Percentiles rank a stretch among this genome's conserved stretches.
Evolutionary conservation across 1,140 invertebrate species (phyloP).

Genomic region (Hetaerina americana): DNA sequence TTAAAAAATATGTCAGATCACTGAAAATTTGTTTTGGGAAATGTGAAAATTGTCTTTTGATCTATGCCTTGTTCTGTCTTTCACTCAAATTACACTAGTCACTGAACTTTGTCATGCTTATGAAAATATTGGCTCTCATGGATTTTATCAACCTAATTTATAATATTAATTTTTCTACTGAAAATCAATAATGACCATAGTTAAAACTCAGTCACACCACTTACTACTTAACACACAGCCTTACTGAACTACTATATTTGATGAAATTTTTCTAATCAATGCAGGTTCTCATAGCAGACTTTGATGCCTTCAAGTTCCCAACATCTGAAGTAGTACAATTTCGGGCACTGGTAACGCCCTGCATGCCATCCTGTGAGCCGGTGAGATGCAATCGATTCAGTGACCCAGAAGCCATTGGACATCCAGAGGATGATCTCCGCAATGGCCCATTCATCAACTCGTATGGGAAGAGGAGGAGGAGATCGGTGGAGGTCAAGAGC

Average conservation of each 20-base stretch:
- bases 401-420: constrained; percentile 64
- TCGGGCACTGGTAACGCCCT: constrained; percentile 82
- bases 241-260: not conserved
- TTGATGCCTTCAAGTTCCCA: constrained; percentile 93
- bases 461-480: constrained; percentile 13
- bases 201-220: too few relatives aligned
- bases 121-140: too few relatives aligned
- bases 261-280: constrained; percentile 13
- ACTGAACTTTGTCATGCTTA: too few relatives aligned
- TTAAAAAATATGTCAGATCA: too few relatives aligned
- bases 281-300: constrained; percentile 75
- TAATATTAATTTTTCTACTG: too few relatives aligned
- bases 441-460: constrained; percentile 22
- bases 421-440: constrained; percentile 43
- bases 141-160: too few relatives aligned
- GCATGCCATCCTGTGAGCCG: constrained; percentile 82
- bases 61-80: too few relatives aligned
- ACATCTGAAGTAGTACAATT: constrained; percentile 90
- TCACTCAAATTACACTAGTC: too few relatives aligned
- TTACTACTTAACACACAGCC: not conserved
- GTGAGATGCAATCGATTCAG: constrained; percentile 47
- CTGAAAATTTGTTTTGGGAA: too few relatives aligned
- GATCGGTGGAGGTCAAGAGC: not conserved
- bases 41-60: too few relatives aligned
- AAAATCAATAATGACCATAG: too few relatives aligned